A percentile compares a stretch with the other conserved stretches of the same genome.
These are phyloP conservation scores for Coryphaenoides rupestris DNA, from an alignment of 2,113 vertebrate species.

Conservation along the genomic window DNA sequence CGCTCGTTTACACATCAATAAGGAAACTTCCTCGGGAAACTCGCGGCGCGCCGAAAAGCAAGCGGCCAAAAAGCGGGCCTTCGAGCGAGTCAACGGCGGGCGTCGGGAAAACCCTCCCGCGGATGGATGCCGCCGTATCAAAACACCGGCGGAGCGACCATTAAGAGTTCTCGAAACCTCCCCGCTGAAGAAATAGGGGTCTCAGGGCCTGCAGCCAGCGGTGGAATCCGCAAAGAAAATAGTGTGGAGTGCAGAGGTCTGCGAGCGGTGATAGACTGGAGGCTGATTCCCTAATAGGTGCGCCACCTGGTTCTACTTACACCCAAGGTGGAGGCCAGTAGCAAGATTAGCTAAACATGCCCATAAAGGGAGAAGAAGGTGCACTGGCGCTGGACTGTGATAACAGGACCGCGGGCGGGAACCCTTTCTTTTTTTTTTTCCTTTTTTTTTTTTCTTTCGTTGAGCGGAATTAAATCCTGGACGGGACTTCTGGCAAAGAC, in stretches of 20 bases:
- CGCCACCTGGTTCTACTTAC: conserved; percentile 73
- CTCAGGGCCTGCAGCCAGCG: conserved; percentile 34
- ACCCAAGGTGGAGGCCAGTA: conserved; percentile 62
- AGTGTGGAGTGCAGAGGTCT: conserved; percentile 36
- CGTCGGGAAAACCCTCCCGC: conserved; percentile 23
- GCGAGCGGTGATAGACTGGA: conserved; percentile 46
- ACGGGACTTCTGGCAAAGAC: conserved; percentile 17
- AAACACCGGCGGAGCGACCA: conserved; percentile 47
- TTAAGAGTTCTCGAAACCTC: conserved; percentile 30
- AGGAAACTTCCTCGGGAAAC: conserved; percentile 26
- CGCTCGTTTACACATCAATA: not conserved
- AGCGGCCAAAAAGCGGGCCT: conserved; percentile 1
- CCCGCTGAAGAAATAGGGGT: conserved; percentile 44
- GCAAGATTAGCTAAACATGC: conserved; percentile 73
- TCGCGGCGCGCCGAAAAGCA: conserved; percentile 23
- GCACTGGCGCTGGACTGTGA: conserved; percentile 56
- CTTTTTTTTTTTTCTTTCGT: too few relatives aligned
- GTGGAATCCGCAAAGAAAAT: conserved; percentile 68
- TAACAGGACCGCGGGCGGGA: conserved; percentile 52
- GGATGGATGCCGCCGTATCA: conserved; percentile 37
- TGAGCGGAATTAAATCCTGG: not conserved
- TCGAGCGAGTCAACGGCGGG: conserved; percentile 36
- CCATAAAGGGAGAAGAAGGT: conserved; percentile 75
- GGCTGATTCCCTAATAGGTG: conserved; percentile 48
- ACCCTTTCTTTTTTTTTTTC: too few relatives aligned